Evolutionary conservation across 2,888 invertebrate genomes (phyloP), one percentile per base, ranked within the genome.

Genomic region (Plebejus argus): DNA sequence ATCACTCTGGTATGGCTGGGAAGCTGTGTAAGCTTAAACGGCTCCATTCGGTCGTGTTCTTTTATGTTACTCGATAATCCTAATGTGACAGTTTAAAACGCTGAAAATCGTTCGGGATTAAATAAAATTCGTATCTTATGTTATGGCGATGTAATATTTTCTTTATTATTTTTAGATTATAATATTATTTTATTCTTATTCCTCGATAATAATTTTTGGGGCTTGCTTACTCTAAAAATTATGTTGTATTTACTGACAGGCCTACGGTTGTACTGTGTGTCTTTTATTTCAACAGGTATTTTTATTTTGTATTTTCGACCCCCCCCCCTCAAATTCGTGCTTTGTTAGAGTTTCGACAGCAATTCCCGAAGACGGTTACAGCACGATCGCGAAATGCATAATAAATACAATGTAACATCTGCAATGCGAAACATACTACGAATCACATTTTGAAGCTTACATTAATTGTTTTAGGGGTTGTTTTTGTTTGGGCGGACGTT

Each of bases 361-460:
- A 1, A 20, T 66, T 66, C 72, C 58, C 71, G 39, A 78, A 61
- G 76, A 77, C 78, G 78, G 76, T 78, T 78, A 78, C 77, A 78
- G 75, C 70, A 78, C 76, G 76, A 79, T 80, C 78, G 77, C 78
- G 76, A 78, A 79, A 79, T 78, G 81, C 79, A n/a, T n/a, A n/a
- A n/a, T n/a, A 79, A 81, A 81, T 81, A 81, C 79, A 77, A 79
- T 77, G 79, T 81, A 78, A 77, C 77, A 78, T 79, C 61, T 79
- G 80, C 80, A 80, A 77, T 79, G 78, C 79, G 78, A 74, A 76
- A 61, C 8, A 76, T n/a, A 28, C 23, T 56, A 12, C 7, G 0
- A 45, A 70, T 5, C 8, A 45, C 15, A 77, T 28, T 79, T 70
- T 78, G 23, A 58, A 49, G 76, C 66, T 45, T 79, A 77, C 18